Percentiles rank a stretch among this genome's conserved stretches.
phyloP scores from a whole-genome alignment of 1,140 invertebrate species.

The Dendroctonus ponderosae region DNA sequence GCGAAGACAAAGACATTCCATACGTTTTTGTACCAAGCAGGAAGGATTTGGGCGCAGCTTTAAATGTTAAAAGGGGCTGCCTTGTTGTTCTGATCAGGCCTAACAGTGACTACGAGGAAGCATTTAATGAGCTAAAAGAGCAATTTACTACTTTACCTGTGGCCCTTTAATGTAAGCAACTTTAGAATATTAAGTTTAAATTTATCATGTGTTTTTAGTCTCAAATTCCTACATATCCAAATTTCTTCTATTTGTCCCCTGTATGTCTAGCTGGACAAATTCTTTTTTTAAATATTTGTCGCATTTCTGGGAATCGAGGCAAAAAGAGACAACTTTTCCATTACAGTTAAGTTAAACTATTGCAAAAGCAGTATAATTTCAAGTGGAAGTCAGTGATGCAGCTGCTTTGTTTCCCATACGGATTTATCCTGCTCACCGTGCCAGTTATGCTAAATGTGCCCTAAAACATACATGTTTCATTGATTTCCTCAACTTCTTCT shows the following conservation, averaged over 20 bases:
- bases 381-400: constrained; percentile 73
- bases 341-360: constrained; percentile 29
- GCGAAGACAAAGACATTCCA: constrained; percentile 88
- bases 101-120: constrained; percentile 77
- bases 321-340: no score
- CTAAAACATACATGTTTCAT: not conserved
- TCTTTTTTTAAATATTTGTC: no score
- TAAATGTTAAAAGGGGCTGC: constrained; percentile 83
- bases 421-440: constrained; percentile 74
- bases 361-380: constrained; percentile 77
- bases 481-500: not conserved
- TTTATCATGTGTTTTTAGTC: no score
- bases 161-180: constrained; percentile 48
- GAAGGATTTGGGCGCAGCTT: constrained; percentile 83
- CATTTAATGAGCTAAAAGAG: constrained; percentile 67
- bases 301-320: no score
- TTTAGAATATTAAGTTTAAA: no score
- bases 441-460: constrained; percentile 53
- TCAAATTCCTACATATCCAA: no score
- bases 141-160: constrained; percentile 62
- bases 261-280: no score
- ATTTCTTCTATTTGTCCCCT: no score
- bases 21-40: constrained; percentile 91
- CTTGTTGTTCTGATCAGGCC: constrained; percentile 82
- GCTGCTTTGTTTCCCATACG: constrained; percentile 76